phyloP scores from a whole-genome alignment of 2,888 invertebrate species.

The Falcaria lacertinaria region DNA sequence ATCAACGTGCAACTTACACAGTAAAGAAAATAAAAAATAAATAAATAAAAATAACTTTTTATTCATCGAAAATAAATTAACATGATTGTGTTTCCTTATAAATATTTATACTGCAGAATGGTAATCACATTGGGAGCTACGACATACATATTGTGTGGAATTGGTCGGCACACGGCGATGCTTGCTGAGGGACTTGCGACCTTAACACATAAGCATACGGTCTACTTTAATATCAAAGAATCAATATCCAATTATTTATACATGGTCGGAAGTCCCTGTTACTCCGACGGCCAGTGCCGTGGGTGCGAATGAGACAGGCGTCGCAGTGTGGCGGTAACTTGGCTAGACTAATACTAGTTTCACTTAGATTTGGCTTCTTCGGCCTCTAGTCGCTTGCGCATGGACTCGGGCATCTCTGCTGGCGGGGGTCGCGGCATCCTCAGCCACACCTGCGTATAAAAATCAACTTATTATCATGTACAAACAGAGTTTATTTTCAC shows the following conservation, averaged over 20 bases:
- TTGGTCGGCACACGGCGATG: slow-evolving; percentile 23
- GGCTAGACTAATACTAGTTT: slow-evolving; percentile 22
- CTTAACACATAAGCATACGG: slow-evolving; percentile 14
- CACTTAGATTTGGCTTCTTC: slow-evolving; percentile 57
- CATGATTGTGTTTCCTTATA: slow-evolving; percentile 36
- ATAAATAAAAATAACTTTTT: slow-evolving; percentile 42
- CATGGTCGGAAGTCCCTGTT: slow-evolving; percentile 6
- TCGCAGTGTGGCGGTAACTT: slow-evolving; percentile 6
- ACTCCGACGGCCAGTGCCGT: slow-evolving; percentile 3
- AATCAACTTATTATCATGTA: background rate
- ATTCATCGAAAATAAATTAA: slow-evolving; percentile 56
- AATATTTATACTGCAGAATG: slow-evolving; percentile 36
- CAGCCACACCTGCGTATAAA: slow-evolving; percentile 76
- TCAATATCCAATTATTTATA: slow-evolving; percentile 7
- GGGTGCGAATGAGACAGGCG: background rate
- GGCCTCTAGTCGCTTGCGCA: slow-evolving; percentile 85
- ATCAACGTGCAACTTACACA: slow-evolving; percentile 3
- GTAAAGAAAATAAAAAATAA: slow-evolving; percentile 21
- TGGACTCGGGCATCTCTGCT: slow-evolving; percentile 96
- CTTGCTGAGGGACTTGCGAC: slow-evolving; percentile 9
- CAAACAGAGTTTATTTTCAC: background rate
- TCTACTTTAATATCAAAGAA: slow-evolving; percentile 20
- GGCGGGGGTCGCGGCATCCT: slow-evolving; percentile 97
- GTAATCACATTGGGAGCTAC: slow-evolving; percentile 33
- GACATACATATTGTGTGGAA: slow-evolving; percentile 32